A percentile compares a stretch with the other conserved stretches of the same genome.
Conservation (phyloP, 2,113 vertebrate species). For the Psilopogon haemacephalus region DNA sequence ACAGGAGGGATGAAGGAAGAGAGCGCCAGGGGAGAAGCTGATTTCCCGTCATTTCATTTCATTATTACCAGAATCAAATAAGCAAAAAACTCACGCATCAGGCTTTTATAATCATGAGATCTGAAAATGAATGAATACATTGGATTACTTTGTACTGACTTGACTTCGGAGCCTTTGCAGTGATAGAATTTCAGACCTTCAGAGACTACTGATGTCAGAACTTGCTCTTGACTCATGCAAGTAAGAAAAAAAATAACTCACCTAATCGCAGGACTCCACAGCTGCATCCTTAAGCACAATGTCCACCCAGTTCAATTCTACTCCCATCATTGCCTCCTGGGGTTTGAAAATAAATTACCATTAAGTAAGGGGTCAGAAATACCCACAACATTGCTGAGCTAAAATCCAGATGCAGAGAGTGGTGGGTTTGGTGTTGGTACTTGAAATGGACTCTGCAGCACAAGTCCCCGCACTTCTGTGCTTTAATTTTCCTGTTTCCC, state of each 20-base stretch:
- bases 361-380: not conserved
- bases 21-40: conserved; percentile 24
- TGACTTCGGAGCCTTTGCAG: conserved; percentile 35
- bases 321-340: not conserved
- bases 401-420: not conserved
- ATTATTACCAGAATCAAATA: conserved; percentile 62
- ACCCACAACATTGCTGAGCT: not conserved
- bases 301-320: not conserved
- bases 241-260: not conserved
- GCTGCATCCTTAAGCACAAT: not conserved
- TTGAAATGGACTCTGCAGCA: not conserved
- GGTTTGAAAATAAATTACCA: not conserved
- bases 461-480: not conserved
- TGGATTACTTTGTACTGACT: conserved; percentile 38
- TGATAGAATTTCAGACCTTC: conserved; percentile 24
- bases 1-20: conserved; percentile 18
- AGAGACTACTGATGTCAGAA: conserved; percentile 1
- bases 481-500: not conserved
- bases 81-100: conserved; percentile 60
- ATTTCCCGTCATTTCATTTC: conserved; percentile 60
- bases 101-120: conserved; percentile 52
- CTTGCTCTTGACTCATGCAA: not conserved
- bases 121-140: conserved; percentile 50
- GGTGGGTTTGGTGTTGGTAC: not conserved
- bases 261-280: not conserved